Conservation (phyloP, 2,888 invertebrate species). For the Lucinisca nassula region DNA sequence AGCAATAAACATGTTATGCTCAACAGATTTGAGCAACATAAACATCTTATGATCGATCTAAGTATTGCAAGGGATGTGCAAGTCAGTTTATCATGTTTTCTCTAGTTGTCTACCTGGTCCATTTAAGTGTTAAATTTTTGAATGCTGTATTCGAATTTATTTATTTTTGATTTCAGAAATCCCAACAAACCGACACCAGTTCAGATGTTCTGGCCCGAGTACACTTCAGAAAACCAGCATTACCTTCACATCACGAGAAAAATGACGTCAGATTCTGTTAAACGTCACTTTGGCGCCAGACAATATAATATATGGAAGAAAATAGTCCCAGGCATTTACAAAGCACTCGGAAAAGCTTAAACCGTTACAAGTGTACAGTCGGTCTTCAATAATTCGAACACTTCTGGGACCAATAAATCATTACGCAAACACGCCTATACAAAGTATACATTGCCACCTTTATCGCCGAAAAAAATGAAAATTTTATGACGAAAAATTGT, state of each 20-base stretch:
- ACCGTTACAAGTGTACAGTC: too few species aligned
- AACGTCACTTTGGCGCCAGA: background rate
- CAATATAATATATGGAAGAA: background rate
- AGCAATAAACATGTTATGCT: background rate
- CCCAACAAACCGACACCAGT: background rate
- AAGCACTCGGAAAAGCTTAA: too few species aligned
- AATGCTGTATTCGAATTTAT: background rate
- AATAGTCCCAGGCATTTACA: background rate
- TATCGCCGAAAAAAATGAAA: too few species aligned
- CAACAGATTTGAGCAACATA: background rate
- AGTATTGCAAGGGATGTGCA: too few species aligned
- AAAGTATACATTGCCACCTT: too few species aligned
- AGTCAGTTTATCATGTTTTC: too few species aligned
- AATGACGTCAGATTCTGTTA: background rate
- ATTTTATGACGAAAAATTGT: too few species aligned
- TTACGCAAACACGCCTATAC: too few species aligned
- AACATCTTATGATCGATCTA: too few species aligned
- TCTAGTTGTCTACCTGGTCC: background rate
- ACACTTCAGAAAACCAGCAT: background rate
- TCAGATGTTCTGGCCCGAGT: background rate
- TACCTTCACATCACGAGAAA: slow-evolving; percentile 1
- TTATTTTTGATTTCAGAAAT: slow-evolving; percentile 2
- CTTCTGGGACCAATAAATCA: too few species aligned
- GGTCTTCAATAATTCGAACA: too few species aligned
- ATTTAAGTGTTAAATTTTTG: background rate